Percentiles rank a stretch among this genome's conserved stretches.
phyloP scores from a whole-genome alignment of 1,140 invertebrate species.

The Tetranychus urticae region DNA sequence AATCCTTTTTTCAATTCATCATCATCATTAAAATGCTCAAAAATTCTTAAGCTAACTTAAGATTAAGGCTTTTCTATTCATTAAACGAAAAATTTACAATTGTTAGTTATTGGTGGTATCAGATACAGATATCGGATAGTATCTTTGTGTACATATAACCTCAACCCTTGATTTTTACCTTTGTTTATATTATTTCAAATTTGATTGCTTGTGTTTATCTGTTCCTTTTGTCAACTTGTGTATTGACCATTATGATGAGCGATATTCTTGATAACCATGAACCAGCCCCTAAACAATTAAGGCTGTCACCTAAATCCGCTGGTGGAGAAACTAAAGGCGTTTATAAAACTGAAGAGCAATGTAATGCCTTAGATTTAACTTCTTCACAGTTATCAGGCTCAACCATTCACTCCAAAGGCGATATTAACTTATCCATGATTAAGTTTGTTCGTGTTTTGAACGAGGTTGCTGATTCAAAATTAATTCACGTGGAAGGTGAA shows the following conservation, averaged over 20 bases:
- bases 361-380: neutral
- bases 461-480: neutral
- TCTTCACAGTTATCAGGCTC: neutral
- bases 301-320: neutral
- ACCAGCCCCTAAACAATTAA: neutral
- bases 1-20: no score
- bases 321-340: neutral
- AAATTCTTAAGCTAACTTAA: no score
- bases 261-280: neutral
- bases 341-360: neutral
- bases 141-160: no score
- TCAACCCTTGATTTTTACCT: no score
- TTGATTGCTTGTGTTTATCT: no score
- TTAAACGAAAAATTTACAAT: no score
- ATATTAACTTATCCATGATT: neutral
- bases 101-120: no score
- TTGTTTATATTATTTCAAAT: no score
- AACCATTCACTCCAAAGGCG: neutral
- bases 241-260: neutral
- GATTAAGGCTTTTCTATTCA: no score
- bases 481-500: slow-evolving; percentile 13
- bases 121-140: no score
- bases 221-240: no score
- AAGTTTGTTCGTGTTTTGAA: slow-evolving; percentile 1
- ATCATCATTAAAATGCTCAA: no score